Base-by-base conservation (phyloP, 1,140 invertebrate genomes). In the Bombus consobrinus region DNA sequence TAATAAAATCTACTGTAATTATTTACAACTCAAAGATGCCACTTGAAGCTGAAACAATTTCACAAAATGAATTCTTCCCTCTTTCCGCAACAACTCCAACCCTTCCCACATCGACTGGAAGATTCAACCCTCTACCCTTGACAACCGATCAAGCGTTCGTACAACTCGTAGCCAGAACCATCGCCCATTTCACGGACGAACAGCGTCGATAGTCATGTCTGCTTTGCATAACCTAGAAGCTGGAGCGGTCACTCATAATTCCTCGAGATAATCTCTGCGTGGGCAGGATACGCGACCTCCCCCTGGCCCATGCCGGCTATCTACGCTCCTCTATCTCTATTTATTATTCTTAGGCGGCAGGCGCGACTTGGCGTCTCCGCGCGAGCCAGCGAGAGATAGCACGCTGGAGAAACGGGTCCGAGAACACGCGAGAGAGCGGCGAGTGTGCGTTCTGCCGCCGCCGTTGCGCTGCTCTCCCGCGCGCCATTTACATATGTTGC, bases 221-320 rank as follows among this genome's bases (percentile, higher is more conserved):
- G 87, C 77, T 92, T 92, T 93, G 91, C 91, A 93, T 94, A 94
- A 93, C 84, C 88, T 93, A 89, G 92, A 93, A 93, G 91, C 93
- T 77, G 43, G 86, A 91, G 86, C 85, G 89, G 92, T 93, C 91
- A 89, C 87, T 93, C 92, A 92, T 94, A 94, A 94, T 92, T 94
- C 86, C 92, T 91, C 89, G 90, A 94, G 93, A 94, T 94, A 93
- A 94, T 94, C 94, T 93, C 83, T 74, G 92, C 90, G 92, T 93
- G 92, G 92, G 90, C 92, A 92, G 87, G 88, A 91, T 88, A 90
- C 87, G 87, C 80, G 75, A 87, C 77, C 83, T 74, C 86, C 87
- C 79, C 71, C 9, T 34, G 28, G 89, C 69, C 68, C 88, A 66
- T 87, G 66, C 76, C 81, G 5, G 66, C 66, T 93, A 92, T 93